phyloP scores from a whole-genome alignment of 2,888 invertebrate genomes.

The Micoletzkya japonica region DNA sequence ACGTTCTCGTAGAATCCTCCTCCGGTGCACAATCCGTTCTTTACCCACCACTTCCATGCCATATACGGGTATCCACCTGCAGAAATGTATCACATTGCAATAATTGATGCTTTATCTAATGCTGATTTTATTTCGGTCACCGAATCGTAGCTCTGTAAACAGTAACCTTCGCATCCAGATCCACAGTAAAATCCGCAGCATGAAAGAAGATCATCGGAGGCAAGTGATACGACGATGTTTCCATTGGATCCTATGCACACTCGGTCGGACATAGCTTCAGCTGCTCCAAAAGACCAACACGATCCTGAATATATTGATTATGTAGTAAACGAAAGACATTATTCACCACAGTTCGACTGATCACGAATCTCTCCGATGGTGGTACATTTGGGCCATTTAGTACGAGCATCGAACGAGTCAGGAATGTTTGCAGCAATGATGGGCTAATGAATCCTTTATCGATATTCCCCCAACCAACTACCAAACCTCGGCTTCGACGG shows the following conservation, averaged over 20 bases:
- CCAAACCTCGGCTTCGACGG: too few species aligned
- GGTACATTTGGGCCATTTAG: constrained; percentile 82
- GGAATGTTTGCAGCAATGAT: constrained; percentile 69
- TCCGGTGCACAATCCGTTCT: constrained; percentile 82
- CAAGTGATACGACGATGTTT: constrained; percentile 61
- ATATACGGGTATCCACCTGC: constrained; percentile 78
- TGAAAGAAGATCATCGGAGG: constrained; percentile 66
- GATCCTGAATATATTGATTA: too few species aligned
- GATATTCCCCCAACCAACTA: too few species aligned
- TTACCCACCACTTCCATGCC: constrained; percentile 85
- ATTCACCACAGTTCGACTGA: constrained; percentile 79
- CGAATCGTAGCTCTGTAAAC: background rate
- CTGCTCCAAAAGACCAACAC: constrained; percentile 75
- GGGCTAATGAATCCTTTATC: constrained; percentile 21
- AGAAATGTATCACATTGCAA: too few species aligned
- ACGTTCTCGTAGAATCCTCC: constrained; percentile 69
- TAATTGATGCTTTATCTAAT: background rate
- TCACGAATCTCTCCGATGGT: constrained; percentile 82
- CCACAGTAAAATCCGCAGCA: constrained; percentile 66
- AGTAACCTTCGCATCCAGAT: constrained; percentile 61
- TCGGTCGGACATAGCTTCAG: constrained; percentile 67
- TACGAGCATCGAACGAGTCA: constrained; percentile 79
- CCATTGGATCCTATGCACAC: constrained; percentile 66
- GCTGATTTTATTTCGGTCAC: too few species aligned
- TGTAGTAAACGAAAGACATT: background rate